phyloP scores from a whole-genome alignment of 2,888 invertebrate species.

The Nephrocerus scutellatus region DNA sequence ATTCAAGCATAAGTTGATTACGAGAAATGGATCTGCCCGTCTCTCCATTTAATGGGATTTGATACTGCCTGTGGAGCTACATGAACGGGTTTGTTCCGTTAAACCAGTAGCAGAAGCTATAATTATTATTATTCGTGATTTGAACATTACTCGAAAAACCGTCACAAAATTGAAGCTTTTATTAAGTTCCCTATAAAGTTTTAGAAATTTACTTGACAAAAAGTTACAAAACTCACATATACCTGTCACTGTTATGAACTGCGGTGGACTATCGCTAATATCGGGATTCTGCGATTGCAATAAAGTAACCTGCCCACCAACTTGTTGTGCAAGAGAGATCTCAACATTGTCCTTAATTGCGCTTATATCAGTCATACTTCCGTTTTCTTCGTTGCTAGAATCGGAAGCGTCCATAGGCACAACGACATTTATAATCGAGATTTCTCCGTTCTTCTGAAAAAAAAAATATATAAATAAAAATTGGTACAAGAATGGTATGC shows the following conservation, averaged over 20 bases:
- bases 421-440: slow-evolving; percentile 41
- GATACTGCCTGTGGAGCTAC: neutral
- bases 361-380: slow-evolving; percentile 32
- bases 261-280: slow-evolving; percentile 36
- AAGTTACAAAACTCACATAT: slow-evolving; percentile 15
- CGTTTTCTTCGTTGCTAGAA: slow-evolving; percentile 35
- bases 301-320: slow-evolving; percentile 43
- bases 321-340: slow-evolving; percentile 40
- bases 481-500: neutral
- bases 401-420: slow-evolving; percentile 45
- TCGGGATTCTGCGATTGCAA: slow-evolving; percentile 36
- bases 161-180: too few species aligned
- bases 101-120: too few species aligned
- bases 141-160: too few species aligned
- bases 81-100: too few species aligned
- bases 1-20: too few species aligned
- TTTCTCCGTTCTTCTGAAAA: too few species aligned
- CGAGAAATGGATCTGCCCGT: too few species aligned
- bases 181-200: too few species aligned
- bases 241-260: slow-evolving; percentile 46
- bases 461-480: neutral
- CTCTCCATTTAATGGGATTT: neutral
- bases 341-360: slow-evolving; percentile 36
- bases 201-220: too few species aligned
- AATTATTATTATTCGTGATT: too few species aligned